Evolutionary conservation across 35 echinoderm and acorn worm genomes (phyloP), one percentile per base, ranked within the genome.

Genomic region (Patiria miniata): DNA sequence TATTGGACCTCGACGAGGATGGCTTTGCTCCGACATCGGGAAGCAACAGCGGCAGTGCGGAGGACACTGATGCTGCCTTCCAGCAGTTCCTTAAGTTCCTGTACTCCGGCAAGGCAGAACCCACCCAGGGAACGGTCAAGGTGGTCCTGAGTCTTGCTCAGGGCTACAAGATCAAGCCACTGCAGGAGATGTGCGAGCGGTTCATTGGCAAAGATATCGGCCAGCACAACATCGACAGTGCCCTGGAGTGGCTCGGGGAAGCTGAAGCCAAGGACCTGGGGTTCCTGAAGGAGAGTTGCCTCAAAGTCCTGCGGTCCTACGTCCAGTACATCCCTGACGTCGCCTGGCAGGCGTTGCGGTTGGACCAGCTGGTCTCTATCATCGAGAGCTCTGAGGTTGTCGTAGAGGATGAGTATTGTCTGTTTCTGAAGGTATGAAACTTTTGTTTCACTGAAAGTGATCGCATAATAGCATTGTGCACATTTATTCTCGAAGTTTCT

Each of bases 361-460:
- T 81, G 18, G 52, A 38, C 37, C 79, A 90, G 33, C 34, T 90
- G 37, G 21, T 77, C 18, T 44, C 50, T 30, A 26, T 90, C 17
- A 40, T 90, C 10, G 88, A 90, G 59, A 90, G 88, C 80, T 83
- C 79, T 1, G 88, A 90, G 33, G 80, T 90, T 18, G 88, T 90
- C 19, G 79, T 78, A 29, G 88, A 90, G 57, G 88, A 90, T 55
- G 88, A 90, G 52, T 90, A 73, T 73, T 18, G 19, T 73, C 65
- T 73, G 2, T 73, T 73, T 73, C 29, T 34, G 9, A 73, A 34
- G 65, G 65, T 73, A 73, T 14, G n/a, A n/a, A n/a, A n/a, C n/a
- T n/a, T n/a, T n/a, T n/a, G n/a, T n/a, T n/a, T n/a, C n/a, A n/a
- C n/a, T n/a, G n/a, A n/a, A n/a, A n/a, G n/a, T n/a, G n/a, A n/a